Conservation (phyloP, 2,797 vertebrate genomes). For the Tauraco hartlaubi region DNA sequence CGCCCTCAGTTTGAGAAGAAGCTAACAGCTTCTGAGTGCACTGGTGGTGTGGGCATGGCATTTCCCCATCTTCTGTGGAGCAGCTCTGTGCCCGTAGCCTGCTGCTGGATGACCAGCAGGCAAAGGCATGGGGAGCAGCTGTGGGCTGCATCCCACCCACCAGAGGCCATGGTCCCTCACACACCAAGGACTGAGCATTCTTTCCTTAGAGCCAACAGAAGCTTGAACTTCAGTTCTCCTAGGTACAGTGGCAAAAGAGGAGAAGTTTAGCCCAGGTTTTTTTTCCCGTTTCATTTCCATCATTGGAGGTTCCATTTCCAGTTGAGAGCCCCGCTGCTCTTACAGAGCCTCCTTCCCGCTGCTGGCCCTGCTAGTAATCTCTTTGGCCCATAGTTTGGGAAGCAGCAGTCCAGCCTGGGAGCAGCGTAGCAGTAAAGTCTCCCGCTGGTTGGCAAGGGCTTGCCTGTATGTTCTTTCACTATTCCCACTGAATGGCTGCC, state of each 20-base stretch:
- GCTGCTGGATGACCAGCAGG: rapidly evolving
- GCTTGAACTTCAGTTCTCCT: neutral
- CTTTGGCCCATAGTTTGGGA: neutral
- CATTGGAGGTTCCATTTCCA: neutral
- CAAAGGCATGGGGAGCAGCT: neutral
- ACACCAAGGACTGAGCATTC: neutral
- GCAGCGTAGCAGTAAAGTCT: neutral
- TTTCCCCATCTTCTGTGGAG: neutral
- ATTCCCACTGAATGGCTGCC: neutral
- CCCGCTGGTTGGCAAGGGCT: neutral
- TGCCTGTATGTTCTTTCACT: rapidly evolving
- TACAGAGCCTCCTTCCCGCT: neutral
- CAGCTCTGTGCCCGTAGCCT: neutral
- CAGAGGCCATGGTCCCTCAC: neutral
- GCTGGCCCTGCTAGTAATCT: neutral
- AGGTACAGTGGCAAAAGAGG: neutral
- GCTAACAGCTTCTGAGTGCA: rapidly evolving
- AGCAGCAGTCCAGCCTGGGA: neutral
- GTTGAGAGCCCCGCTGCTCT: neutral
- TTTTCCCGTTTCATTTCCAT: neutral
- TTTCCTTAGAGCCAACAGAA: neutral
- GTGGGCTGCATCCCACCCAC: neutral
- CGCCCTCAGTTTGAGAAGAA: neutral
- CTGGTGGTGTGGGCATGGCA: rapidly evolving
- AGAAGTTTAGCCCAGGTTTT: neutral